Evolutionary conservation across 2,113 vertebrate species (phyloP).

Genomic region (Cephalopterus ornatus): DNA sequence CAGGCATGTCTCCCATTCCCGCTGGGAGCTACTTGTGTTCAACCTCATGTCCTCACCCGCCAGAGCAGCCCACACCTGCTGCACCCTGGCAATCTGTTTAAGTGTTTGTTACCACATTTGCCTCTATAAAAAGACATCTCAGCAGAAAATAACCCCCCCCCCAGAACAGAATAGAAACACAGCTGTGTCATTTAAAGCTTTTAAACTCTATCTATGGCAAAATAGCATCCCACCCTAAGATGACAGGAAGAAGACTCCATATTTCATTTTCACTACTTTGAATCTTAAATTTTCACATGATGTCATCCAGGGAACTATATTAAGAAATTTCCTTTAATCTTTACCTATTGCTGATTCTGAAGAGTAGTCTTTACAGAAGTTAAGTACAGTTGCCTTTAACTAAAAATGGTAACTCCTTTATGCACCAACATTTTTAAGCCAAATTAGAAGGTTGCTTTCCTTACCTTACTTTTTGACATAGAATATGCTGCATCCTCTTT

Average conservation of each 20-base stretch:
- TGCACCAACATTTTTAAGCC: not conserved
- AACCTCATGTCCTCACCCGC: not conserved
- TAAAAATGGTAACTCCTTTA: not conserved
- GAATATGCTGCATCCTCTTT: conserved; percentile 88
- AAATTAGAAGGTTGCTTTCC: not conserved
- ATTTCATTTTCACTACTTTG: not conserved
- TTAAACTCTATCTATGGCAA: not conserved
- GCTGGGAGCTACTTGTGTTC: not conserved
- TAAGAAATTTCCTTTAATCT: not conserved
- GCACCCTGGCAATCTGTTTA: not conserved
- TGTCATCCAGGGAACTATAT: not conserved
- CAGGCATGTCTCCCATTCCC: too few species aligned
- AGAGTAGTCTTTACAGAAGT: not conserved
- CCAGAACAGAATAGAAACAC: not conserved
- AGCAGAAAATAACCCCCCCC: not conserved
- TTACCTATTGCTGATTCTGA: not conserved
- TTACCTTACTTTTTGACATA: conserved; percentile 98
- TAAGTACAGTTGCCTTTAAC: not conserved
- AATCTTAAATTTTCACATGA: not conserved
- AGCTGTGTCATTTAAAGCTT: not conserved
- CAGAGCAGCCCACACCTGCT: not conserved
- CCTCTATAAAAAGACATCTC: not conserved
- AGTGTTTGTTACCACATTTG: not conserved
- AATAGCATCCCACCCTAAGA: not conserved
- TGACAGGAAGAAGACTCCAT: not conserved